Evolutionary conservation across 2,888 invertebrate genomes (phyloP).

Genomic region (Diaprepes abbreviatus): DNA sequence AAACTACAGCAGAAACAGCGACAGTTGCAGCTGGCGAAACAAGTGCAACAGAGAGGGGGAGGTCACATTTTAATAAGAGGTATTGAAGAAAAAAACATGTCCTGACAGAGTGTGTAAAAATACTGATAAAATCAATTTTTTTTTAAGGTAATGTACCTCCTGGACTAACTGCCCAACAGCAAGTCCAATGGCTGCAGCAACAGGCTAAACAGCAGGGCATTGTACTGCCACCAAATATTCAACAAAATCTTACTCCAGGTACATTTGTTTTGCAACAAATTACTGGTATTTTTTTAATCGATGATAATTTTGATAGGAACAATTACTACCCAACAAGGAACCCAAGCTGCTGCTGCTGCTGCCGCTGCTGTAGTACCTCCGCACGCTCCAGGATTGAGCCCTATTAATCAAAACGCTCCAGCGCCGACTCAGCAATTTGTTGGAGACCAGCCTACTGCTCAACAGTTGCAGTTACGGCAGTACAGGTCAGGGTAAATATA

Average conservation of each 20-base stretch:
- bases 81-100: slow-evolving; percentile 29
- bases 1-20: slow-evolving; percentile 80
- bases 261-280: no score
- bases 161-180: slow-evolving; percentile 66
- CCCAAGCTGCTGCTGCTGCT: no score
- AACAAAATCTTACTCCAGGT: slow-evolving; percentile 59
- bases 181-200: slow-evolving; percentile 67
- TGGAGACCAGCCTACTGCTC: slow-evolving; percentile 54
- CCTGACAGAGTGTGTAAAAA: not conserved
- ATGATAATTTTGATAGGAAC: slow-evolving; percentile 40
- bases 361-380: slow-evolving; percentile 48
- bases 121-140: not conserved
- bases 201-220: slow-evolving; percentile 66
- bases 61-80: slow-evolving; percentile 65
- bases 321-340: slow-evolving; percentile 30
- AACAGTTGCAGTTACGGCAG: slow-evolving; percentile 69
- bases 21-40: slow-evolving; percentile 71
- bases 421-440: slow-evolving; percentile 56
- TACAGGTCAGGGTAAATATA: slow-evolving; percentile 61
- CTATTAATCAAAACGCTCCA: slow-evolving; percentile 60
- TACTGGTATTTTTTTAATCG: no score
- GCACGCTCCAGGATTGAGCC: slow-evolving; percentile 63
- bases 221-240: slow-evolving; percentile 63
- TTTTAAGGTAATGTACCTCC: slow-evolving; percentile 63
- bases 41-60: slow-evolving; percentile 70